Percentiles rank a stretch among this genome's conserved stretches.
These are phyloP conservation scores for Apteryx owenii DNA, from an alignment of 2,113 vertebrate species.

Conservation along the genomic window DNA sequence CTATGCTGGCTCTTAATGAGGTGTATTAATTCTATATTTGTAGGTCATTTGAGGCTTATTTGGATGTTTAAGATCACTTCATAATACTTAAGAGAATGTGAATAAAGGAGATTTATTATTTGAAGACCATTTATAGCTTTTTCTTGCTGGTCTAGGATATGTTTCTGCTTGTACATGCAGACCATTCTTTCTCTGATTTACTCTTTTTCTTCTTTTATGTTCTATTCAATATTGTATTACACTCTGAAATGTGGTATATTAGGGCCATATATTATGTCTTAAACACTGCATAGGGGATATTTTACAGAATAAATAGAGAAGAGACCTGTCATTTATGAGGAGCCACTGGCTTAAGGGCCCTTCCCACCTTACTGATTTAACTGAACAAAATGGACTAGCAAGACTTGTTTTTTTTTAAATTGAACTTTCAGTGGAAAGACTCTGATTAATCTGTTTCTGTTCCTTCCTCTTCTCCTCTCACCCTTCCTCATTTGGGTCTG, in stretches of 20 bases:
- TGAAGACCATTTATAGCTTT: background rate
- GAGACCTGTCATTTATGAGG: background rate
- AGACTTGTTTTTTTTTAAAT: background rate
- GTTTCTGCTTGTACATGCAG: background rate
- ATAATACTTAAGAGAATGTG: background rate
- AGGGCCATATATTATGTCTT: too few relatives aligned
- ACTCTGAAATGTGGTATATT: background rate
- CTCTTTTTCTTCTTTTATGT: background rate
- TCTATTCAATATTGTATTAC: background rate
- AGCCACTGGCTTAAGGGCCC: background rate
- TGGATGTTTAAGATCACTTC: background rate
- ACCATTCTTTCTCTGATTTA: background rate
- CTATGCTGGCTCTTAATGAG: background rate
- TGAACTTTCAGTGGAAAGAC: background rate
- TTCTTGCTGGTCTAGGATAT: background rate
- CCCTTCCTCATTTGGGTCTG: fast-evolving
- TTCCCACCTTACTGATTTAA: background rate
- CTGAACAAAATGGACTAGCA: background rate
- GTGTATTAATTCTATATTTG: background rate
- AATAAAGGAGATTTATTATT: background rate
- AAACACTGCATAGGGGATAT: background rate
- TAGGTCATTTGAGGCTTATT: background rate
- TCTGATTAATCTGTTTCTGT: background rate
- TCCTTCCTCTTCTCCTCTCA: background rate
- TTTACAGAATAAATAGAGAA: background rate